Conservation (phyloP, 2,888 invertebrate genomes). For the Xanthia togata region DNA sequence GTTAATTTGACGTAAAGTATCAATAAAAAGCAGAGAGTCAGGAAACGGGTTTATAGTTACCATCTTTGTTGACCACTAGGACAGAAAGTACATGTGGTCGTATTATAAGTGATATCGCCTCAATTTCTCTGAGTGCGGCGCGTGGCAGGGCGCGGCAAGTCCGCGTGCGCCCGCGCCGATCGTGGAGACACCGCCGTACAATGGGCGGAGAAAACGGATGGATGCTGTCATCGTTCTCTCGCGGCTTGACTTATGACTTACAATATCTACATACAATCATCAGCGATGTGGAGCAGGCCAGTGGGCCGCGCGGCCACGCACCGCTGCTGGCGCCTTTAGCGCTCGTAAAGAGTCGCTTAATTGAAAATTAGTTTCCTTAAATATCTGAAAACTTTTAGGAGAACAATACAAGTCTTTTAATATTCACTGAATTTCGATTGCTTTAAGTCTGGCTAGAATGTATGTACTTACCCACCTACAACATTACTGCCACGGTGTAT, state of each 20-base stretch:
- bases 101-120: constrained; percentile 83
- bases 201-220: constrained; percentile 85
- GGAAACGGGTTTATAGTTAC: constrained; percentile 70
- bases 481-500: not conserved
- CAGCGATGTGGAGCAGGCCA: constrained; percentile 87
- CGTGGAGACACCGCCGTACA: constrained; percentile 71
- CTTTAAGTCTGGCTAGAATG: too few species aligned
- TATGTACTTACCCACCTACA: not conserved
- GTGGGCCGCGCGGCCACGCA: constrained; percentile 81
- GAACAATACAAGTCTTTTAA: not conserved
- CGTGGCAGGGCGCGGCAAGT: constrained; percentile 65
- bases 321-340: constrained; percentile 53
- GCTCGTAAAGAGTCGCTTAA: constrained; percentile 47
- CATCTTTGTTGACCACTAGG: constrained; percentile 84
- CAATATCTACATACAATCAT: constrained; percentile 90
- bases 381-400: constrained; percentile 10
- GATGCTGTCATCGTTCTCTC: constrained; percentile 86
- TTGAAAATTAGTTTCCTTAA: constrained; percentile 44
- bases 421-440: not conserved
- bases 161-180: constrained; percentile 52
- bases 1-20: constrained; percentile 35
- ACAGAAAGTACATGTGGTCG: constrained; percentile 80
- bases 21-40: constrained; percentile 50
- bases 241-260: constrained; percentile 86
- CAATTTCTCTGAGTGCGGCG: constrained; percentile 84